Percentiles rank a stretch among this genome's conserved stretches.
phyloP scores from a whole-genome alignment of 2,797 vertebrate genomes.

The Vultur gryphus region DNA sequence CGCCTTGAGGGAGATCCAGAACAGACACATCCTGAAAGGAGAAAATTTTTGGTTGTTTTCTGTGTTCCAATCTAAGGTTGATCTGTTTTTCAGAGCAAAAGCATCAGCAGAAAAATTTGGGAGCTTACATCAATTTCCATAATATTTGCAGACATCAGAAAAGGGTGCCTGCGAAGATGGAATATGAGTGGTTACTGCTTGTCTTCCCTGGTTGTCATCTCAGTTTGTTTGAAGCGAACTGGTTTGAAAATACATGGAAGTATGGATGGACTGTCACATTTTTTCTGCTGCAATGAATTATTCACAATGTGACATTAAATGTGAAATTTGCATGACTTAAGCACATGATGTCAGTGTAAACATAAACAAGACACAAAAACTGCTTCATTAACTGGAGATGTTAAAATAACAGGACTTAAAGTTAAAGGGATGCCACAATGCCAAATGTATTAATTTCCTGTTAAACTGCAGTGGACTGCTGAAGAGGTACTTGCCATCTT shows the following conservation, averaged over 20 bases:
- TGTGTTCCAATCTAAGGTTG: neutral
- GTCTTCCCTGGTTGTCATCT: neutral
- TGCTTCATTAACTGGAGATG: neutral
- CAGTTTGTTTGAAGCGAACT: neutral
- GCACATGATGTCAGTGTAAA: neutral
- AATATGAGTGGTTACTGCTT: neutral
- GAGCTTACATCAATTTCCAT: neutral
- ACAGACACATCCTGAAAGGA: neutral
- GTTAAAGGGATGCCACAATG: neutral
- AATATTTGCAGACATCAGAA: neutral
- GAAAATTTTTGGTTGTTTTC: neutral
- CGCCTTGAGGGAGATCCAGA: neutral
- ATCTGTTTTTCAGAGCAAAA: neutral
- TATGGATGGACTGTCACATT: neutral
- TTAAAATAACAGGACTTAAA: neutral
- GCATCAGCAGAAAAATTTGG: neutral
- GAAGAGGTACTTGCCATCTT: neutral
- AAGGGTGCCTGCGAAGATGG: accelerated
- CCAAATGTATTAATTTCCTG: neutral
- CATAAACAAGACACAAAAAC: neutral
- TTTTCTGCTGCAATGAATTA: neutral
- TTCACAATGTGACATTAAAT: neutral
- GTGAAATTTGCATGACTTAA: neutral
- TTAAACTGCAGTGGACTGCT: neutral
- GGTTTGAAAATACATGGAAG: neutral